Conservation (phyloP, 2,113 vertebrate species). For the Crotalus viridis region DNA sequence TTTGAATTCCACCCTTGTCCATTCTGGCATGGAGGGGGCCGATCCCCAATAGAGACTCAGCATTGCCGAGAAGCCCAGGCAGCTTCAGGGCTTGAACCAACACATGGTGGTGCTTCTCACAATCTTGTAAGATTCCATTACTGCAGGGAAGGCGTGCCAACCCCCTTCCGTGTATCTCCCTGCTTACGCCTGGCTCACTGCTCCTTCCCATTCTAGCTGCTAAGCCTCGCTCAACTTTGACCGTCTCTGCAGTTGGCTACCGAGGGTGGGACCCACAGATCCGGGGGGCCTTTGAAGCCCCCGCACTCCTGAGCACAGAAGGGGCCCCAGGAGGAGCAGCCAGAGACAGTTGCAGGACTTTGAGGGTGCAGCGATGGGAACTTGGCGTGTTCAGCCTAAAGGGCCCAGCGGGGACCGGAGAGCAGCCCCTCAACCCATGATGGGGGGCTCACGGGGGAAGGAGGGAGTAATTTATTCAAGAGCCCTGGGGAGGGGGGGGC, state of each 20-base stretch:
- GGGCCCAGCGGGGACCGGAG: not conserved
- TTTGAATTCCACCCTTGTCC: too few relatives aligned
- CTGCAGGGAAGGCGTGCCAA: not conserved
- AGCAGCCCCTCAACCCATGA: not conserved
- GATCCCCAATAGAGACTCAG: not conserved
- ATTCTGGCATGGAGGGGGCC: too few relatives aligned
- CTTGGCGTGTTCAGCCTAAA: rapidly evolving
- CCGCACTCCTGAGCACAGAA: not conserved
- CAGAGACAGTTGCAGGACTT: not conserved
- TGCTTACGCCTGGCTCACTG: not conserved
- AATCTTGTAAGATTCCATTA: not conserved
- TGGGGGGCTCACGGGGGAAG: not conserved
- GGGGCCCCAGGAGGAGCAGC: not conserved
- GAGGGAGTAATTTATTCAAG: not conserved
- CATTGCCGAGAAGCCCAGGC: not conserved
- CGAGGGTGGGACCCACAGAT: not conserved
- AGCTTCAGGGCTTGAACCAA: not conserved
- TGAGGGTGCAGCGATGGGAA: not conserved
- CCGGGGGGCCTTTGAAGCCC: not conserved
- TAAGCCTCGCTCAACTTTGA: not conserved
- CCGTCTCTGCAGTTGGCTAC: not conserved
- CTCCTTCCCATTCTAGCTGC: not conserved
- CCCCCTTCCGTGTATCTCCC: not conserved
- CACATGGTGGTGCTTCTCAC: too few relatives aligned
- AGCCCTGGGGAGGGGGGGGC: too few relatives aligned